These are phyloP conservation scores for Chouioia cunea DNA, from an alignment of 2,888 invertebrate genomes.

Conservation along the genomic window DNA sequence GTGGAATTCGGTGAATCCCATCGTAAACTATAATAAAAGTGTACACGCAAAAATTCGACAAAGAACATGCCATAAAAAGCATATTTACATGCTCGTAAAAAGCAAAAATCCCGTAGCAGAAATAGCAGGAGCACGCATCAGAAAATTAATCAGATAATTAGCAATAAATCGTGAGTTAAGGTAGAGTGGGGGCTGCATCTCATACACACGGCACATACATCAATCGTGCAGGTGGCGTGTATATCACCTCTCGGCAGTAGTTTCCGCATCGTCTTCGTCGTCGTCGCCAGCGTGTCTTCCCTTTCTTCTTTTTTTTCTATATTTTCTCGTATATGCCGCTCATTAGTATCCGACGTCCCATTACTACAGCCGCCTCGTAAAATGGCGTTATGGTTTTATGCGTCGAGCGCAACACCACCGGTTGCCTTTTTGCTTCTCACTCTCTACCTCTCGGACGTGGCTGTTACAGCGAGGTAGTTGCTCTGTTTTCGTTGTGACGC, in stretches of 20 bases:
- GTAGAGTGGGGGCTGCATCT: background rate
- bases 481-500: too few relatives aligned
- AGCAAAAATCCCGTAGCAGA: background rate
- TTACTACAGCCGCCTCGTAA: slow-evolving; percentile 61
- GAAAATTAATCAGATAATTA: slow-evolving; percentile 47
- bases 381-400: slow-evolving; percentile 56
- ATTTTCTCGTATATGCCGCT: slow-evolving; percentile 47
- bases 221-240: slow-evolving; percentile 28
- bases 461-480: too few relatives aligned
- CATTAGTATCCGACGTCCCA: slow-evolving; percentile 65
- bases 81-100: too few relatives aligned
- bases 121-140: background rate
- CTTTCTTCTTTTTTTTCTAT: slow-evolving; percentile 10
- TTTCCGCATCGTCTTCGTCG: slow-evolving; percentile 20
- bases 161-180: slow-evolving; percentile 38
- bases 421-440: background rate
- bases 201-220: slow-evolving; percentile 3
- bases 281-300: background rate
- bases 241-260: slow-evolving; percentile 33
- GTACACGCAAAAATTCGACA: background rate
- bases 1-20: too few relatives aligned
- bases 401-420: slow-evolving; percentile 17
- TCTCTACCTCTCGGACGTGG: too few relatives aligned
- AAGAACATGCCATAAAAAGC: too few relatives aligned
- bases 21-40: slow-evolving; percentile 1